Evolutionary conservation across 2,113 vertebrate genomes (phyloP).

Genomic region (Typhlomys cinereus): DNA sequence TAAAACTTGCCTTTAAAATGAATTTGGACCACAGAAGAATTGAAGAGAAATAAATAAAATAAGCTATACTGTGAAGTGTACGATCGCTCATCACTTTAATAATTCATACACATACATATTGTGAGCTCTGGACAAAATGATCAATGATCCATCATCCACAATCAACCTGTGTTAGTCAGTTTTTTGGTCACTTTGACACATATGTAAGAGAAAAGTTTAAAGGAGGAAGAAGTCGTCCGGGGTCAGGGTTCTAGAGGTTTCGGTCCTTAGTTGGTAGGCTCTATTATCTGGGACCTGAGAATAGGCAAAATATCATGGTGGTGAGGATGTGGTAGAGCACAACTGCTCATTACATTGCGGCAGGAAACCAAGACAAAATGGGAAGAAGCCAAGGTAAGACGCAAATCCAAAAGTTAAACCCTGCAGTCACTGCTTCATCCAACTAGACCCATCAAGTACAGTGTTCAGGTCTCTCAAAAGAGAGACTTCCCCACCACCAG

Average conservation of each 20-base stretch:
- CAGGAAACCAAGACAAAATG: not conserved
- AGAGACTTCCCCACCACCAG: too few relatives aligned
- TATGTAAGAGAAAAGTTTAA: not conserved
- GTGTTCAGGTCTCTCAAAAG: not conserved
- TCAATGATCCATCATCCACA: not conserved
- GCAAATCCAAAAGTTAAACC: not conserved
- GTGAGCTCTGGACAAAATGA: not conserved
- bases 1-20: not conserved
- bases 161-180: not conserved
- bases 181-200: not conserved
- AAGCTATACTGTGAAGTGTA: not conserved
- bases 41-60: conserved; percentile 12
- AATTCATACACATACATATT: not conserved
- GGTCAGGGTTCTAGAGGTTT: not conserved
- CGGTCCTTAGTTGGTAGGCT: not conserved
- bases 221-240: not conserved
- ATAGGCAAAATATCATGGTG: not conserved
- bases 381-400: not conserved
- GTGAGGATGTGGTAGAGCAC: not conserved
- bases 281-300: not conserved
- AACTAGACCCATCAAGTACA: not conserved
- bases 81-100: not conserved
- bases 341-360: not conserved
- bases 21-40: not conserved
- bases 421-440: not conserved